These are phyloP conservation scores for Catotricha subobsoleta DNA, from an alignment of 2,888 invertebrate genomes.

Conservation along the genomic window DNA sequence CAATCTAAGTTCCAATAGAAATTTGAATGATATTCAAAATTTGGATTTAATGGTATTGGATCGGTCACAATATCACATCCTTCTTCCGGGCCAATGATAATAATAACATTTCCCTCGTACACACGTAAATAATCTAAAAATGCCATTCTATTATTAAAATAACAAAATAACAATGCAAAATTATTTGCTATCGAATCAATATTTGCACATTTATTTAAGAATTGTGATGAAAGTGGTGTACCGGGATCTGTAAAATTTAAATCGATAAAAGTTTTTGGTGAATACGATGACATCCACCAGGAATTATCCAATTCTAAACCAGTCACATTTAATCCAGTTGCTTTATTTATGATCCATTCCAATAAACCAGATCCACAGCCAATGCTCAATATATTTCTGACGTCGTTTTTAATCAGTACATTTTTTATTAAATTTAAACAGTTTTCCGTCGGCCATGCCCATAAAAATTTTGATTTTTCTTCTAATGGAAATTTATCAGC, in stretches of 20 bases:
- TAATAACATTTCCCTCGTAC: constrained; percentile 43
- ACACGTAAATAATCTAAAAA: constrained; percentile 47
- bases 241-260: constrained; percentile 39
- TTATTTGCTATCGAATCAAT: constrained; percentile 10
- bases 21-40: constrained; percentile 28
- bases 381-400: constrained; percentile 42
- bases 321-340: constrained; percentile 39
- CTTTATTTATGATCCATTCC: constrained; percentile 56
- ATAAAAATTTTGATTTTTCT: constrained; percentile 37
- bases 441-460: constrained; percentile 56
- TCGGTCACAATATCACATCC: constrained; percentile 47
- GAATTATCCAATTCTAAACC: constrained; percentile 61
- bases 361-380: constrained; percentile 69
- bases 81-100: constrained; percentile 55
- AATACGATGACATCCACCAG: constrained; percentile 67
- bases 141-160: constrained; percentile 55
- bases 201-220: constrained; percentile 30
- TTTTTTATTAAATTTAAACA: constrained; percentile 41
- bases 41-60: constrained; percentile 45
- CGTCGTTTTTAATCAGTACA: constrained; percentile 28
- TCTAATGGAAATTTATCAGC: constrained; percentile 18
- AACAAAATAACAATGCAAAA: constrained; percentile 54
- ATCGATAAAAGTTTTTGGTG: constrained; percentile 50
- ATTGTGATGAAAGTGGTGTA: constrained; percentile 19
- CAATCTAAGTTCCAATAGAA: too few species aligned